Percentiles rank a stretch among this genome's conserved stretches.
Evolutionary conservation across 2,888 invertebrate genomes (phyloP).

Genomic region (Erebia aethiops): DNA sequence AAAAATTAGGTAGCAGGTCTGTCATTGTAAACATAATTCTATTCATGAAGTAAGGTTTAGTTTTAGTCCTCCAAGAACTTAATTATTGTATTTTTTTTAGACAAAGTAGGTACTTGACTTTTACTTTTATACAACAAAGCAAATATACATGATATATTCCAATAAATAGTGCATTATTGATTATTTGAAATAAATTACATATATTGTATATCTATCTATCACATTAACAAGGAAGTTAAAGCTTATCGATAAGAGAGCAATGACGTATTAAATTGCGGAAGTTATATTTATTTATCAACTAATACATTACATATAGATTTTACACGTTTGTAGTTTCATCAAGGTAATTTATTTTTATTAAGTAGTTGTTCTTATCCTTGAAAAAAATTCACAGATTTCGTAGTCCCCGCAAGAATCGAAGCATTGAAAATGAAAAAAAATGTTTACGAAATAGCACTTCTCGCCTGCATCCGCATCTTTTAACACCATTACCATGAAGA

Average conservation of each 20-base stretch:
- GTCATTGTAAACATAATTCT: too few relatives aligned
- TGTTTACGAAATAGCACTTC: too few relatives aligned
- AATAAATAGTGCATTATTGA: neutral
- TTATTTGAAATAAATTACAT: neutral
- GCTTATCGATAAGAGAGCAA: conserved; percentile 5
- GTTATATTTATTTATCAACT: neutral
- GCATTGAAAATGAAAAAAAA: too few relatives aligned
- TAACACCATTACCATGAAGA: too few relatives aligned
- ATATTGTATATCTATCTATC: conserved; percentile 5
- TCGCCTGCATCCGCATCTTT: too few relatives aligned
- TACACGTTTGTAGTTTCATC: neutral
- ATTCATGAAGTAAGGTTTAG: too few relatives aligned
- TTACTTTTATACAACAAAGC: neutral
- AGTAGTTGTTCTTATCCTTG: neutral
- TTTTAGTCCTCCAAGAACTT: too few relatives aligned
- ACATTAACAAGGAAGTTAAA: conserved; percentile 10
- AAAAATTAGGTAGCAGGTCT: too few relatives aligned
- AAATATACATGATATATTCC: neutral
- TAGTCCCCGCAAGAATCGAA: too few relatives aligned
- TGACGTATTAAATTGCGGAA: conserved; percentile 3
- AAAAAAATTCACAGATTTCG: too few relatives aligned
- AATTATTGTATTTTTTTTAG: too few relatives aligned
- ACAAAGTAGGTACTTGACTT: neutral
- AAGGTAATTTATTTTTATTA: neutral
- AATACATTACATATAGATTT: neutral